phyloP scores from a whole-genome alignment of 1,140 invertebrate species.

The Platyura marginata region DNA sequence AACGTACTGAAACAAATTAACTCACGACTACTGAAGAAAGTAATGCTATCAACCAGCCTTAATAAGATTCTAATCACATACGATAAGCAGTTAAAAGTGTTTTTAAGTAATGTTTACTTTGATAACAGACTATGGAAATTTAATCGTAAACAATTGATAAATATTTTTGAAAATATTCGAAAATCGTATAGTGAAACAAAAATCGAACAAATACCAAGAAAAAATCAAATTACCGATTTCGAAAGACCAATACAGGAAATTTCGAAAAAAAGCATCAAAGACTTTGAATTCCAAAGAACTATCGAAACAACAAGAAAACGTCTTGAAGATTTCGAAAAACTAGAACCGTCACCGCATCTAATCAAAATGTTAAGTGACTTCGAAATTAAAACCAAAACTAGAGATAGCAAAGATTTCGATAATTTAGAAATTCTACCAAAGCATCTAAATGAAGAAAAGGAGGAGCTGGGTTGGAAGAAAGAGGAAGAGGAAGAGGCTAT shows the following conservation, averaged over 20 bases:
- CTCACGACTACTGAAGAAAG: too few species aligned
- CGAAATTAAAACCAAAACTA: too few species aligned
- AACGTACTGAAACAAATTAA: too few species aligned
- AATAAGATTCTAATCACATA: not conserved
- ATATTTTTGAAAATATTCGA: not conserved
- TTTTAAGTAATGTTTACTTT: not conserved
- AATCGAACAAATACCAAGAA: too few species aligned
- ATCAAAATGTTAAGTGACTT: not conserved
- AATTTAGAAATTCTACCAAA: too few species aligned
- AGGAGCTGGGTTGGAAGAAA: not conserved
- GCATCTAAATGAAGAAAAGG: too few species aligned
- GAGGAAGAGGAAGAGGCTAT: conserved; percentile 13
- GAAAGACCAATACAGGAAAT: not conserved
- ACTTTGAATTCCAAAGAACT: not conserved
- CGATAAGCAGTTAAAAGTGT: not conserved
- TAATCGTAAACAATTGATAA: not conserved
- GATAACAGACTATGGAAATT: not conserved
- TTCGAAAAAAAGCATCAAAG: not conserved
- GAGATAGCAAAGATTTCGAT: too few species aligned
- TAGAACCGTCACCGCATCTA: not conserved
- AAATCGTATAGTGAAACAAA: not conserved
- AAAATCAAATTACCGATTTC: not conserved
- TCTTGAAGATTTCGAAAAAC: not conserved
- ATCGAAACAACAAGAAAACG: not conserved
- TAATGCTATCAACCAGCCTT: not conserved